phyloP scores from a whole-genome alignment of 2,888 invertebrate species.

The Drosophila anomalata region DNA sequence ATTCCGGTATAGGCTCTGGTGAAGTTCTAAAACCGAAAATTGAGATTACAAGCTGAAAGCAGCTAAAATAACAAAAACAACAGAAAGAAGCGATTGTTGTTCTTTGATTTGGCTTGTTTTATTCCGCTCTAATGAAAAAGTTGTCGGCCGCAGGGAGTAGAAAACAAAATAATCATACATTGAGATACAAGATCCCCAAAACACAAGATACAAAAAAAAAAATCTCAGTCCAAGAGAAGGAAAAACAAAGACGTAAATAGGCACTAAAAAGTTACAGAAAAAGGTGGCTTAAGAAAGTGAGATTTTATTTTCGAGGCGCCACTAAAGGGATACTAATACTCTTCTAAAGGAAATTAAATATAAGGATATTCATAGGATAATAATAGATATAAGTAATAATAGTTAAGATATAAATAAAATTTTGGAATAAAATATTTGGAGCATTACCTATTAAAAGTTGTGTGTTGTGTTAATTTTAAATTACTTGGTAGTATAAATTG shows the following conservation, averaged over 20 bases:
- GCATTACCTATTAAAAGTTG: no score
- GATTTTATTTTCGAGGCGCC: neutral
- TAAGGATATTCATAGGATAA: no score
- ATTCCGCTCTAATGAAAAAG: conserved; percentile 62
- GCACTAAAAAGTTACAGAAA: conserved; percentile 2
- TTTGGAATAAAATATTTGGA: neutral
- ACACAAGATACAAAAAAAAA: conserved; percentile 15
- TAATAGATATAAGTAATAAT: no score
- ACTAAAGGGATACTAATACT: neutral
- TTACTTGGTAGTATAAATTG: no score
- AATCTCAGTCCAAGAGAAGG: conserved; percentile 42
- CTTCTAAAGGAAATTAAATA: neutral
- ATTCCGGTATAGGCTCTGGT: conserved; percentile 11
- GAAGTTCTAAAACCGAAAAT: conserved; percentile 46
- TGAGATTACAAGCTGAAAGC: conserved; percentile 48
- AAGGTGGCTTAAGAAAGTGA: conserved; percentile 7
- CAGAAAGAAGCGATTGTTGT: conserved; percentile 29
- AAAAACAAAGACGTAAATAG: conserved; percentile 14
- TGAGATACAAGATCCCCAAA: conserved; percentile 48
- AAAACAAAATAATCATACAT: conserved; percentile 64
- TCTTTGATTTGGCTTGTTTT: conserved; percentile 56
- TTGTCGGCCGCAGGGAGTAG: conserved; percentile 46
- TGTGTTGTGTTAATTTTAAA: no score
- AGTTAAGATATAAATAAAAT: no score
- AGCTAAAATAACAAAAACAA: conserved; percentile 64